phyloP scores from a whole-genome alignment of 1,140 invertebrate species.

The Bombus vancouverensis region DNA sequence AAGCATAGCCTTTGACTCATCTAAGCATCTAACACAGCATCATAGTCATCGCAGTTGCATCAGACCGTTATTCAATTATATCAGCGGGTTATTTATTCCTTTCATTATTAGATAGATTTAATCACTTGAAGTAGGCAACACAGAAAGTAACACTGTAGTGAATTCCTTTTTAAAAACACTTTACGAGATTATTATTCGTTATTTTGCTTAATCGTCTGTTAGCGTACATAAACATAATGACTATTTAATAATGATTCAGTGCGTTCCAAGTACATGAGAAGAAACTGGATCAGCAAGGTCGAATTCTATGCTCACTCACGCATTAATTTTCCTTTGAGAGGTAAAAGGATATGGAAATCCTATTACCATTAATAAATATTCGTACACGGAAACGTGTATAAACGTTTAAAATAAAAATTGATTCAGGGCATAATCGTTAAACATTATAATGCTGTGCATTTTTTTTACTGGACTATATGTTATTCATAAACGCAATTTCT shows the following conservation, averaged over 20 bases:
- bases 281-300: conserved; percentile 50
- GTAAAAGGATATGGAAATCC: neutral
- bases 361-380: neutral
- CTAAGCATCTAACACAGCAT: neutral
- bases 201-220: neutral
- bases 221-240: neutral
- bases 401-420: too few relatives aligned
- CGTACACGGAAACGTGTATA: neutral
- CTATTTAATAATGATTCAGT: conserved; percentile 1
- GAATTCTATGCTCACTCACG: neutral
- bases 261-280: conserved; percentile 44
- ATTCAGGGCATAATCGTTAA: neutral
- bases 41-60: conserved; percentile 27
- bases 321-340: neutral
- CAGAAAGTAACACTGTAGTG: neutral
- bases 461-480: too few relatives aligned
- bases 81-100: conserved; percentile 19
- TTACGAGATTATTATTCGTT: neutral
- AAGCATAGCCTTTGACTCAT: conserved; percentile 18
- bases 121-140: neutral
- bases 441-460: neutral
- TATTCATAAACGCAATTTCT: neutral
- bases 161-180: neutral
- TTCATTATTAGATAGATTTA: conserved; percentile 8
- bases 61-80: conserved; percentile 37